phyloP scores from a whole-genome alignment of 2,797 vertebrate species.

The Pangasius mekongensis region DNA sequence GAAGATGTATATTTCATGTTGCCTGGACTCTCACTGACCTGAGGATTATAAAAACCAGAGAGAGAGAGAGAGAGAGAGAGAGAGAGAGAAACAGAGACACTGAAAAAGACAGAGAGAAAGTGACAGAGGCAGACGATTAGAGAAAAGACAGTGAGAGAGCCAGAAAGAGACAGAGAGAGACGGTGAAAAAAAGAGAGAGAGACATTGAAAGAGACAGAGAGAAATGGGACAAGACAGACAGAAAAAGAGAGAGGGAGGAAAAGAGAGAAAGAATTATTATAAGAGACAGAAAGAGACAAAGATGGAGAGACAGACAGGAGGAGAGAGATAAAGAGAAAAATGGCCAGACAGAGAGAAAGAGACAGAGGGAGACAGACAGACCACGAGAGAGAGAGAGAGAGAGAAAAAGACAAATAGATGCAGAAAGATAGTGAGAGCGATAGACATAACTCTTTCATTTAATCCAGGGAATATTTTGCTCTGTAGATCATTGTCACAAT shows the following conservation, averaged over 20 bases:
- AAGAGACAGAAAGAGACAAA: not conserved
- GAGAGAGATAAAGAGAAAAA: not conserved
- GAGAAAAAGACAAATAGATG: not conserved
- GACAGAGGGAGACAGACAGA: too few relatives aligned
- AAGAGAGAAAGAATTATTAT: not conserved
- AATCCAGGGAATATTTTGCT: not conserved
- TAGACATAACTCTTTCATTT: not conserved
- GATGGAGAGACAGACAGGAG: not conserved
- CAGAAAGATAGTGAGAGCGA: not conserved
- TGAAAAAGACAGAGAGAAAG: not conserved
- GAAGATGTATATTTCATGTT: conserved; percentile 41
- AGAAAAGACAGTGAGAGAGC: not conserved
- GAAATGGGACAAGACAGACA: not conserved
- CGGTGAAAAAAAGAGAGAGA: not conserved
- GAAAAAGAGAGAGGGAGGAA: not conserved
- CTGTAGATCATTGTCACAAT: not conserved
- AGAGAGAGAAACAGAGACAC: not conserved
- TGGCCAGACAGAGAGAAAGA: not conserved
- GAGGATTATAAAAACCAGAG: not conserved
- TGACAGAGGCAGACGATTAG: not conserved
- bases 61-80: not conserved
- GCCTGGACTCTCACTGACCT: conserved; percentile 10
- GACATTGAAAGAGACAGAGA: not conserved
- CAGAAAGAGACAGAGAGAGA: too few relatives aligned
- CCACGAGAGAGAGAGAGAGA: not conserved